phyloP scores from a whole-genome alignment of 1,140 invertebrate genomes.

The Ruditapes philippinarum region DNA sequence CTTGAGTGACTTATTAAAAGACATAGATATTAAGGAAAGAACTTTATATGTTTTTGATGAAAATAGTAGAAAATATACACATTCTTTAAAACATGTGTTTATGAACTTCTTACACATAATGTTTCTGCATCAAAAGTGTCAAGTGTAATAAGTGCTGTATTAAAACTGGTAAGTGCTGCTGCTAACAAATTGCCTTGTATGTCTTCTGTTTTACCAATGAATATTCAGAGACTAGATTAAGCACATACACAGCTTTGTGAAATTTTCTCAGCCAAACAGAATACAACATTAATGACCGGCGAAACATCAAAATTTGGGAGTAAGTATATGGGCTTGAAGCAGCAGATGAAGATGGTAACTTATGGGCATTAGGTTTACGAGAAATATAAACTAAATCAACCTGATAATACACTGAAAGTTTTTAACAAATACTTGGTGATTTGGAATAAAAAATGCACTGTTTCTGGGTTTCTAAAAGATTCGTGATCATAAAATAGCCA shows the following conservation, averaged over 20 bases:
- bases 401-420: slow-evolving; percentile 14
- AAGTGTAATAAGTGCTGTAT: slow-evolving; percentile 34
- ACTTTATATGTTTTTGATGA: slow-evolving; percentile 43
- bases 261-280: slow-evolving; percentile 29
- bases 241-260: slow-evolving; percentile 39
- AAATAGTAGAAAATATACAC: slow-evolving; percentile 38
- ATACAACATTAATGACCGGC: slow-evolving; percentile 26
- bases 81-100: slow-evolving; percentile 44
- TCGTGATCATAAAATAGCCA: neutral
- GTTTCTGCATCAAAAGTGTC: slow-evolving; percentile 46
- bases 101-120: slow-evolving; percentile 36
- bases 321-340: slow-evolving; percentile 54
- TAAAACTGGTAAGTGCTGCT: slow-evolving; percentile 35
- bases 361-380: slow-evolving; percentile 40
- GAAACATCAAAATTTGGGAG: slow-evolving; percentile 46
- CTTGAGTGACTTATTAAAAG: neutral
- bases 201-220: slow-evolving; percentile 31
- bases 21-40: slow-evolving; percentile 31
- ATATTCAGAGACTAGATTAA: slow-evolving; percentile 23
- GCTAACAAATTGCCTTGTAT: slow-evolving; percentile 18
- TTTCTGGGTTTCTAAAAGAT: neutral
- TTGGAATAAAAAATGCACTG: slow-evolving; percentile 8
- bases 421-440: slow-evolving; percentile 13
- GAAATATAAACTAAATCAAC: slow-evolving; percentile 48
- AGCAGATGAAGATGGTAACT: slow-evolving; percentile 11